These are phyloP conservation scores for Sebastes oblongus DNA, from an alignment of 2,797 vertebrate genomes.

Conservation along the genomic window DNA sequence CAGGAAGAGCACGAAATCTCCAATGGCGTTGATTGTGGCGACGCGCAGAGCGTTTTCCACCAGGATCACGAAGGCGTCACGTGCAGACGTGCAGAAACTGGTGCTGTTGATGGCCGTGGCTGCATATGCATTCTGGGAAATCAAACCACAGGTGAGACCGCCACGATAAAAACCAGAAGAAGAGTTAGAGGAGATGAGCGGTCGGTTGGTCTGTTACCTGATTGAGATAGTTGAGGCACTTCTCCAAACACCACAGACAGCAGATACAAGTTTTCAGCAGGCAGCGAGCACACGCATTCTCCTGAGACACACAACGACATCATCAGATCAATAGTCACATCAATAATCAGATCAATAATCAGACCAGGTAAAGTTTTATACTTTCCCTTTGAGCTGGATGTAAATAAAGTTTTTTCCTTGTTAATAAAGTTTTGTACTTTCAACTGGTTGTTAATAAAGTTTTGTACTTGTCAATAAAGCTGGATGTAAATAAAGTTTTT, in stretches of 20 bases:
- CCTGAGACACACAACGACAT: constrained; percentile 73
- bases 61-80: constrained; percentile 95
- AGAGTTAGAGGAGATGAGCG: neutral
- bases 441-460: neutral
- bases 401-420: neutral
- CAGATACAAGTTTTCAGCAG: constrained; percentile 96
- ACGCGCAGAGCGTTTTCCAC: constrained; percentile 96
- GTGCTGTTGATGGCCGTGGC: constrained; percentile 99
- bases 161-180: neutral
- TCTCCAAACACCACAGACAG: constrained; percentile 99
- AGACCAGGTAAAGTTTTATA: neutral
- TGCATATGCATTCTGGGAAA: constrained; percentile 92
- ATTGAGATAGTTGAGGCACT: constrained; percentile 99
- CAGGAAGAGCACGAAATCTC: constrained; percentile 97
- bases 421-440: neutral
- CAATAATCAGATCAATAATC: neutral
- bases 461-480: neutral
- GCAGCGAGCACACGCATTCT: constrained; percentile 94
- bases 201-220: constrained; percentile 82
- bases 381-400: neutral
- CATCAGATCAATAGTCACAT: neutral
- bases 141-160: neutral
- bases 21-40: constrained; percentile 95
- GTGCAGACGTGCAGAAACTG: constrained; percentile 97
- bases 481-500: neutral